Evolutionary conservation across 2,113 vertebrate species (phyloP).

Genomic region (Zingel zingel): DNA sequence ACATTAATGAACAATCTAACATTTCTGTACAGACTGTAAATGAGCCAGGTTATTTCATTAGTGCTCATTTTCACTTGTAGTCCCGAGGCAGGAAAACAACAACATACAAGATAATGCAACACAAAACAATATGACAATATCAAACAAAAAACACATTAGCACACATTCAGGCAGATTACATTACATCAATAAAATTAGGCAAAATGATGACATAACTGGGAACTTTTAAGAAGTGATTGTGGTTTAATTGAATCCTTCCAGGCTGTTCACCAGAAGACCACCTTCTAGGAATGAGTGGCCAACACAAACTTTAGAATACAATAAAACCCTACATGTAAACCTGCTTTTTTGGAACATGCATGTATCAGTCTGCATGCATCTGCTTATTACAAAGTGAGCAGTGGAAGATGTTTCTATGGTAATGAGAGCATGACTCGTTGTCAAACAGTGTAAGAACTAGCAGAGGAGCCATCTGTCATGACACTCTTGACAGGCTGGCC

Average conservation of each 20-base stretch:
- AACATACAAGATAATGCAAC: too few relatives aligned
- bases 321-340: not conserved
- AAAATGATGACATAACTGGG: too few relatives aligned
- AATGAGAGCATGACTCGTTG: constrained; percentile 32
- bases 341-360: not conserved
- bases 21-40: too few relatives aligned
- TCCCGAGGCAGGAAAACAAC: too few relatives aligned
- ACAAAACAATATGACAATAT: too few relatives aligned
- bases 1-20: too few relatives aligned
- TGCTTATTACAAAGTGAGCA: constrained; percentile 21
- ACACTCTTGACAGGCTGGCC: constrained; percentile 25
- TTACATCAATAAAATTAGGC: too few relatives aligned
- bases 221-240: too few relatives aligned
- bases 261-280: not conserved
- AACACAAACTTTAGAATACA: not conserved
- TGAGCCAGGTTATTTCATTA: too few relatives aligned
- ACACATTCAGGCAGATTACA: too few relatives aligned
- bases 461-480: constrained; percentile 49
- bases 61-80: too few relatives aligned
- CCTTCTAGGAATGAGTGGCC: not conserved
- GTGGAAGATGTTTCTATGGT: constrained; percentile 40
- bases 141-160: too few relatives aligned
- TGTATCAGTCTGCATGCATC: not conserved
- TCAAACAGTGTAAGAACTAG: constrained; percentile 30
- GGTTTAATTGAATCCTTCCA: constrained; percentile 25